Conservation (phyloP, 1,140 invertebrate species). For the Telenomus remus region DNA sequence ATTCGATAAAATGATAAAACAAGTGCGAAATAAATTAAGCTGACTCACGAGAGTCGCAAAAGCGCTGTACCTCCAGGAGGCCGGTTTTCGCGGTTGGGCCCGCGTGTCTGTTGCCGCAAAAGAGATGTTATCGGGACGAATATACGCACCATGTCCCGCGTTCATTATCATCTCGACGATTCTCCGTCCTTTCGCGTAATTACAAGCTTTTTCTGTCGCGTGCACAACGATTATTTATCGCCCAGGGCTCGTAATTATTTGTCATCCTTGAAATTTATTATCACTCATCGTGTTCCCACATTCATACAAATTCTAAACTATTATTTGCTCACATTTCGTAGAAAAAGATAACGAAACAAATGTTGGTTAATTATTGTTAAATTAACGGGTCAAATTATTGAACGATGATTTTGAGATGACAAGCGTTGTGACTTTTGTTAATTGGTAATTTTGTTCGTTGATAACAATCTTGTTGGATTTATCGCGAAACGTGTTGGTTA, state of each 20-base stretch:
- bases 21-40: constrained; percentile 59
- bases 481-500: constrained; percentile 16
- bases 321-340: too few relatives aligned
- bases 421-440: too few relatives aligned
- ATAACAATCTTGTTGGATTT: not conserved
- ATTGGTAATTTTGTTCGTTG: too few relatives aligned
- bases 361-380: too few relatives aligned
- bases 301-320: not conserved
- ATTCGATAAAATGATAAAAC: constrained; percentile 56
- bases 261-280: not conserved
- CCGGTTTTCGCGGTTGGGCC: constrained; percentile 60
- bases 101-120: constrained; percentile 44
- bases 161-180: constrained; percentile 55
- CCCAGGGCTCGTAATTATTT: not conserved
- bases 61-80: constrained; percentile 52
- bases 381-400: too few relatives aligned
- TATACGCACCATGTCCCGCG: constrained; percentile 51
- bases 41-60: constrained; percentile 42
- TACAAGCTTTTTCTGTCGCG: constrained; percentile 45
- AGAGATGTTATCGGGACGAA: constrained; percentile 61
- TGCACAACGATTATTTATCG: constrained; percentile 18
- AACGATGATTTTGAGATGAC: too few relatives aligned
- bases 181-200: constrained; percentile 42
- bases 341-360: too few relatives aligned
- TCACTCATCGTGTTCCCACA: too few relatives aligned